Evolutionary conservation across 2,888 invertebrate species (phyloP).

Genomic region (Epinotia nisella): DNA sequence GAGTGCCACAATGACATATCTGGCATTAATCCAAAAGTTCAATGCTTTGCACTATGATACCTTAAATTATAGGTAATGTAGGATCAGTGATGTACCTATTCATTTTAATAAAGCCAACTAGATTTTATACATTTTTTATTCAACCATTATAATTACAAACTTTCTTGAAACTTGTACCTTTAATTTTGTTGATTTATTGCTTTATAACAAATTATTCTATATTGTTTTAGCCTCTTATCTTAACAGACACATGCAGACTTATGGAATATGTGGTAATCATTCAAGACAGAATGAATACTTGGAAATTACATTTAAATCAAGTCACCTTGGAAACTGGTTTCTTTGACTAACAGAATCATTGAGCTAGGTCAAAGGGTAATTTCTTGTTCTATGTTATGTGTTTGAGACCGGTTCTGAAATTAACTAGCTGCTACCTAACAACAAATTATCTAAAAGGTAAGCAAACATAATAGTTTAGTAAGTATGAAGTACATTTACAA

Average conservation of each 20-base stretch:
- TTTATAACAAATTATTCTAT: slow-evolving; percentile 23
- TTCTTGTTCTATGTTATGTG: not conserved
- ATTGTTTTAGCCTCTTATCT: slow-evolving; percentile 21
- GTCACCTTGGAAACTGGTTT: not conserved
- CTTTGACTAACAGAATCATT: not conserved
- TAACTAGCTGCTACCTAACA: not conserved
- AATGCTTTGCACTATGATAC: not conserved
- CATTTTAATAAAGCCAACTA: slow-evolving; percentile 24
- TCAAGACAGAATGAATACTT: not conserved
- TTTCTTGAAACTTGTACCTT: slow-evolving; percentile 33
- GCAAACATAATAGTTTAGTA: slow-evolving; percentile 20
- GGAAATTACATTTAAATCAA: not conserved
- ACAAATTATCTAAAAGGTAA: slow-evolving; percentile 1
- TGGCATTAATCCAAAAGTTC: not conserved
- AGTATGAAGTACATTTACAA: slow-evolving; percentile 20
- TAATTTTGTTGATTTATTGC: slow-evolving; percentile 26
- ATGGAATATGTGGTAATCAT: not conserved
- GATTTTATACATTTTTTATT: slow-evolving; percentile 24
- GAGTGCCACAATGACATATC: too few species aligned
- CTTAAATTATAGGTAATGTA: too few species aligned
- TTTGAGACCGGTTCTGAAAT: slow-evolving; percentile 1
- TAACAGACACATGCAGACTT: not conserved
- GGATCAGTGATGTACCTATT: slow-evolving; percentile 16
- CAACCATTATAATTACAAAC: slow-evolving; percentile 34
- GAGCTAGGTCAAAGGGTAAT: not conserved